These are phyloP conservation scores for Muscidifurax raptorellus DNA, from an alignment of 1,140 invertebrate genomes.

Conservation along the genomic window DNA sequence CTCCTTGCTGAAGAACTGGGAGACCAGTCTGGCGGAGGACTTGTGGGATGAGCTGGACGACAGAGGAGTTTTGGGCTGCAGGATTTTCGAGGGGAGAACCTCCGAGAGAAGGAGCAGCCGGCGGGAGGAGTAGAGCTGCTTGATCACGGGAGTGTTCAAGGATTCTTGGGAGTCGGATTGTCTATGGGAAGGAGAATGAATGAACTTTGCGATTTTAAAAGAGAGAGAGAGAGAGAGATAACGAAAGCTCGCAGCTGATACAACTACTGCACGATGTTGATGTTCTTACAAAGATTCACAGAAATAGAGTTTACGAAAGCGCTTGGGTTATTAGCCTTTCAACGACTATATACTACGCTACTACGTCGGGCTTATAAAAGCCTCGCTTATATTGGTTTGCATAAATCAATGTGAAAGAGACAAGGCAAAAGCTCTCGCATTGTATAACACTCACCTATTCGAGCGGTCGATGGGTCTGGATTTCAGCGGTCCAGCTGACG, in stretches of 20 bases:
- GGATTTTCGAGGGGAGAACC: conserved; percentile 34
- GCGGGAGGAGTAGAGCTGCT: conserved; percentile 30
- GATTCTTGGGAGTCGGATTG: conserved; percentile 3
- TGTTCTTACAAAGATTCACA: background rate
- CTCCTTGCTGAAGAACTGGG: conserved; percentile 14
- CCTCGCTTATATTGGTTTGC: background rate
- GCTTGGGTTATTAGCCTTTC: conserved; percentile 7
- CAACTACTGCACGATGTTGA: background rate
- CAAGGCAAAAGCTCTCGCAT: too few relatives aligned
- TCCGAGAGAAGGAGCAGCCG: conserved; percentile 36
- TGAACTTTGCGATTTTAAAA: too few relatives aligned
- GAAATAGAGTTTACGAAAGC: conserved; percentile 8
- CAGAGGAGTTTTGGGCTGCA: background rate
- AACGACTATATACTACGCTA: background rate
- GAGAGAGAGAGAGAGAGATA: too few relatives aligned
- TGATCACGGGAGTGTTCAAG: conserved; percentile 13
- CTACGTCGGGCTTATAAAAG: background rate
- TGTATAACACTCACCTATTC: conserved; percentile 59
- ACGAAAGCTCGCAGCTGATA: background rate
- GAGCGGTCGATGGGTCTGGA: conserved; percentile 57
- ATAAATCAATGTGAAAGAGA: conserved; percentile 29
- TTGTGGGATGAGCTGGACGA: conserved; percentile 8
- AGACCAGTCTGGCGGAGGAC: background rate
- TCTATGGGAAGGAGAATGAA: conserved; percentile 26
- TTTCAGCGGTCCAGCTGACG: conserved; percentile 54